Percentiles rank a stretch among this genome's conserved stretches.
Conservation (phyloP, 2,797 vertebrate genomes). For the Paguma larvata region DNA sequence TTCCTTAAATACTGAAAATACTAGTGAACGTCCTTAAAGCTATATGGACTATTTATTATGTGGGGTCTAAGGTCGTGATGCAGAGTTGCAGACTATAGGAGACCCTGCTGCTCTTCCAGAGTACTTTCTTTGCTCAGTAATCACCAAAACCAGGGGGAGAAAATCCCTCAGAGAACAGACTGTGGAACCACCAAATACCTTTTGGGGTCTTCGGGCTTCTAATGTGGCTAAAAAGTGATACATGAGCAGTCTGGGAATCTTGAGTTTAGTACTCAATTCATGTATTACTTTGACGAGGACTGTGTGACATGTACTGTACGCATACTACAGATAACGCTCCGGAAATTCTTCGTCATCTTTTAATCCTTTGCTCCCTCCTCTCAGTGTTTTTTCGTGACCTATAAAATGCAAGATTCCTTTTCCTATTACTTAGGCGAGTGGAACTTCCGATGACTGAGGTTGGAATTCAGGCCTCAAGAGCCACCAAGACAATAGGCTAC, state of each 20-base stretch:
- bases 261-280: not conserved
- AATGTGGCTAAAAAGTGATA: not conserved
- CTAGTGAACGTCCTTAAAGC: not conserved
- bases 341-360: not conserved
- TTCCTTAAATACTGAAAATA: not conserved
- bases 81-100: not conserved
- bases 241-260: not conserved
- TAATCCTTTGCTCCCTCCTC: not conserved
- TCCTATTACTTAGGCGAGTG: not conserved
- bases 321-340: not conserved
- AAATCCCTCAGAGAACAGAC: not conserved
- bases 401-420: slow-evolving; percentile 16
- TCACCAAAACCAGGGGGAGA: not conserved
- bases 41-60: not conserved
- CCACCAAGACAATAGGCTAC: not conserved
- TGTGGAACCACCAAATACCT: not conserved
- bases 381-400: slow-evolving; percentile 5
- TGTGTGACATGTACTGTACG: not conserved
- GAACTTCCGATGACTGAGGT: not conserved
- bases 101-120: not conserved
- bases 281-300: not conserved
- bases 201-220: not conserved
- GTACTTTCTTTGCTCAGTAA: not conserved
- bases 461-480: not conserved
- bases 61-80: not conserved